Percentiles rank a stretch among this genome's conserved stretches.
Conservation (phyloP, 1,140 invertebrate genomes). For the Ceratina calcarata region DNA sequence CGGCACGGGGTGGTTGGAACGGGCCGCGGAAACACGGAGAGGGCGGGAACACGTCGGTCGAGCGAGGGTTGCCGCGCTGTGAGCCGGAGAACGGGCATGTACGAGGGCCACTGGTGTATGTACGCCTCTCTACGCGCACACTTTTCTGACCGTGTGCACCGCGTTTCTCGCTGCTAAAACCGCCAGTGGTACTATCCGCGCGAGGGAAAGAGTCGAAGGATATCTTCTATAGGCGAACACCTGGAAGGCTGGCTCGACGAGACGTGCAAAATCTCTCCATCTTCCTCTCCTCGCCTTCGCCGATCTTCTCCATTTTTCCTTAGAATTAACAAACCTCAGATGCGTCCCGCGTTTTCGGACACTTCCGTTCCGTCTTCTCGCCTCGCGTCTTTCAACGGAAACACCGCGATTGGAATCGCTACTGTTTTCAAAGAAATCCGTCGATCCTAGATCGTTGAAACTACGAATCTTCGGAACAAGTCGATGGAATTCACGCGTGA, state of each 20-base stretch:
- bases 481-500: no score
- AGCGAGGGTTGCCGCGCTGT: constrained; percentile 61
- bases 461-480: no score
- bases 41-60: constrained; percentile 74
- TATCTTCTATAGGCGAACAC: constrained; percentile 74
- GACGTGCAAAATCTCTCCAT: constrained; percentile 59
- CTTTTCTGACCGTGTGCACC: neutral
- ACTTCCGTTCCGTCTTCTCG: neutral
- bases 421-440: no score
- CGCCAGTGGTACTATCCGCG: constrained; percentile 57
- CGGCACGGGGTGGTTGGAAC: constrained; percentile 79
- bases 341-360: neutral
- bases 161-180: constrained; percentile 45
- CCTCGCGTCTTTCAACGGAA: no score
- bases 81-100: constrained; percentile 47
- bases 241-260: constrained; percentile 52
- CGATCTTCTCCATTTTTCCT: constrained; percentile 43
- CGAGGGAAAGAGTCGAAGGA: constrained; percentile 72
- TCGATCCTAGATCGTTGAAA: no score
- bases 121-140: constrained; percentile 43
- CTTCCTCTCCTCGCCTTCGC: constrained; percentile 33
- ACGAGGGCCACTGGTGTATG: constrained; percentile 54
- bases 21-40: constrained; percentile 80
- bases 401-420: no score
- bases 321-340: constrained; percentile 14